Evolutionary conservation across 2,888 invertebrate genomes (phyloP), one percentile per base, ranked within the genome.

Genomic region (Caradrina kadenii): DNA sequence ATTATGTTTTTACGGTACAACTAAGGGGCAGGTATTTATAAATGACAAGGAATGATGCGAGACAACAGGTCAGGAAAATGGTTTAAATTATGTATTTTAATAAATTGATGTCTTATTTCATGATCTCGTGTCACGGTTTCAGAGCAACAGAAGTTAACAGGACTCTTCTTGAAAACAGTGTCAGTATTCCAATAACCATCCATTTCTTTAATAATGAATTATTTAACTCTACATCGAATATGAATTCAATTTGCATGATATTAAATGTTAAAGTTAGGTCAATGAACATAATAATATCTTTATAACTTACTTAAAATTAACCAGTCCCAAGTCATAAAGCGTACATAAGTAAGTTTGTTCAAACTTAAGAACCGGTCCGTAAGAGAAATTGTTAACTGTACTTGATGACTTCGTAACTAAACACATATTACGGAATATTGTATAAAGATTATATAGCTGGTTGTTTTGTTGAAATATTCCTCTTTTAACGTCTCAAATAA

Each of bases 351-450:
- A 87, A 91, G 92, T 91, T 92, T 90, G 91, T 92, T 91, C 89
- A 90, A 91, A 91, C 90, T 89, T 82, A 87, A 88, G 86, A 94
- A 94, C 94, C 94, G 92, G 94, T 94, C 89, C 76, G 78, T 84
- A 86, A 86, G 93, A 94, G 94, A 94, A 94, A 94, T 93, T 93
- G 92, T 93, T 94, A 94, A 93, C 94, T 92, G 93, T 93, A 92
- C 92, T 91, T 93, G 93, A 94, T 93, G 90, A 93, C 89, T 92
- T 91, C 86, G 91, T 92, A 91, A 92, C 92, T 91, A 91, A 92
- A 92, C 90, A 92, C 89, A 90, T 90, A 88, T 91, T 89, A 92
- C 87, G 87, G 85, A 89, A 76, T 83, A 84, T 80, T 80, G 63
- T 78, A 79, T 85, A 75, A 79, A 78, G 42, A 72, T 73, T 82